Evolutionary conservation across 2,888 invertebrate genomes (phyloP), one percentile per base, ranked within the genome.

Genomic region (Onchidella celtica): DNA sequence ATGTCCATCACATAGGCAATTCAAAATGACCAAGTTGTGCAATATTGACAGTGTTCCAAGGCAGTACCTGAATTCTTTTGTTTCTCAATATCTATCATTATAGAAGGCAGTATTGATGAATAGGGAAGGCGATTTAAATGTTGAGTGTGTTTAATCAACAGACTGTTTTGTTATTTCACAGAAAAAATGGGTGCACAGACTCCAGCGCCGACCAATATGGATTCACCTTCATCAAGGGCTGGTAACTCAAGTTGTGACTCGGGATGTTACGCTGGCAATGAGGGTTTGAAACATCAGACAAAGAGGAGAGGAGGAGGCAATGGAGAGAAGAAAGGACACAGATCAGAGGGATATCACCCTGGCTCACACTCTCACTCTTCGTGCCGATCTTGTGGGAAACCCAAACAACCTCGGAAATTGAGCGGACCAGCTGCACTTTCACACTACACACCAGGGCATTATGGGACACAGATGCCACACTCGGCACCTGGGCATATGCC

Each of bases 241-340:
- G 88, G 87, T 40, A 85, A 79, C 75, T 82, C 85, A 29, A 89
- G 90, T 95, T 85, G 91, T 73, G 92, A 92, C 83, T 92, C 92
- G 9, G 93, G 93, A 6, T 92, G 92, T 81, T 92, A 92, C 84
- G 91, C 91, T 82, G 92, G 92, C 81, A 90, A 89, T 85, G 93
- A 93, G 78, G 88, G 87, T 27, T 73, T 85, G 24, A 86, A 86
- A 82, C 79, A 85, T 38, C 59, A 65, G n/a, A 17, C 78, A 17
- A 11, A 55, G 61, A 17, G 34, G 11, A 57, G 65, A 29, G 63
- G 36, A 36, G 55, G n/a, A 11, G 79, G 63, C 6, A 24, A 17
- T 17, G 11, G 57, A 3, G 24, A 29, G 6, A 3, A 27, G 17
- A 47, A 1, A 21, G 24, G 38, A 24, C 36, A 59, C 32, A 14